Percentiles rank a stretch among this genome's conserved stretches.
phyloP scores from a whole-genome alignment of 2,888 invertebrate species.

The Alitta virens region DNA sequence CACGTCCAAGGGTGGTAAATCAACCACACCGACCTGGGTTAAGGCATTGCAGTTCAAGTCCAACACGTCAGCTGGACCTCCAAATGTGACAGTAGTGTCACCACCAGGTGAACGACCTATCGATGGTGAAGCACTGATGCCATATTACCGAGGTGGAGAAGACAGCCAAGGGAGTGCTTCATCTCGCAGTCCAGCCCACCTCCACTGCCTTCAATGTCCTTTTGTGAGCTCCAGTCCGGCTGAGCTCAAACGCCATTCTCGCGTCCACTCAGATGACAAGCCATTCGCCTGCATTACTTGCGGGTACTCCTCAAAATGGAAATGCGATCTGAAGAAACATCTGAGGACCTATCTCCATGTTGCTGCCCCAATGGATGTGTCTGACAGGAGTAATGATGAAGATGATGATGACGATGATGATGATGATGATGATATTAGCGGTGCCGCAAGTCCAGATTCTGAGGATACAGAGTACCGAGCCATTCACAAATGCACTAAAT shows the following conservation, averaged over 20 bases:
- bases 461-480: conserved; percentile 21
- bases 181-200: conserved; percentile 27
- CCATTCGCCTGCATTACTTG: conserved; percentile 50
- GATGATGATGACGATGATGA: conserved; percentile 3
- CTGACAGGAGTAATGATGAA: not conserved
- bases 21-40: not conserved
- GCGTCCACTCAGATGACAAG: conserved; percentile 52
- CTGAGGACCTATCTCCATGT: conserved; percentile 47
- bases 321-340: conserved; percentile 55
- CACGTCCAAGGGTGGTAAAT: conserved; percentile 34
- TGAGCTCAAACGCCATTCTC: conserved; percentile 48
- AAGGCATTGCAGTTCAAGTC: conserved; percentile 9
- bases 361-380: conserved; percentile 19
- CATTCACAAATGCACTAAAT: conserved; percentile 39
- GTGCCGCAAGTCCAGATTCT: not conserved
- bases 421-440: conserved; percentile 8
- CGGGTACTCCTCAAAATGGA: conserved; percentile 53
- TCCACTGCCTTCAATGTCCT: conserved; percentile 50
- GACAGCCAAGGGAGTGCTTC: not conserved
- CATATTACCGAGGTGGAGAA: not conserved
- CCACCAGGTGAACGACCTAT: not conserved
- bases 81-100: conserved; percentile 44
- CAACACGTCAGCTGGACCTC: conserved; percentile 36
- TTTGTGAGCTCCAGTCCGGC: conserved; percentile 49
- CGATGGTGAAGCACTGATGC: not conserved